phyloP scores from a whole-genome alignment of 2,888 invertebrate species.

The Bembecia ichneumoniformis region DNA sequence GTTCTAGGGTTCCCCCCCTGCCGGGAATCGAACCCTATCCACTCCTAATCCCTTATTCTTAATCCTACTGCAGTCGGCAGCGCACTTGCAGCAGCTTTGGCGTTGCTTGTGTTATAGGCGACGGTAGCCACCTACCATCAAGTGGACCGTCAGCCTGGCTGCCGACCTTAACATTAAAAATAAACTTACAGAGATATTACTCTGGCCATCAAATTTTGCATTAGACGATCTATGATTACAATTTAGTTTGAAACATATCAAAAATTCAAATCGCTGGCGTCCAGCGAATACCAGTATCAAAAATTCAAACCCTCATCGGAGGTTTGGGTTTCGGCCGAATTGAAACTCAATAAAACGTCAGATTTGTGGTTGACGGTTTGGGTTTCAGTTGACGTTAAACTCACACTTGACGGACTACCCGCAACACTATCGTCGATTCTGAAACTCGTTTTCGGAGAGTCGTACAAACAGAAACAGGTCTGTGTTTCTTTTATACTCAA shows the following conservation, averaged over 20 bases:
- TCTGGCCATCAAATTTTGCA: too few relatives aligned
- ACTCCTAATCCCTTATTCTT: too few relatives aligned
- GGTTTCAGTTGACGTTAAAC: slow-evolving; percentile 45
- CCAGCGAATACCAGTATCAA: slow-evolving; percentile 23
- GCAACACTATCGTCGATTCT: slow-evolving; percentile 36
- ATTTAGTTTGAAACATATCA: not conserved
- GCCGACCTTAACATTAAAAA: too few relatives aligned
- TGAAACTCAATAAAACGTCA: slow-evolving; percentile 39
- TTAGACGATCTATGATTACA: too few relatives aligned
- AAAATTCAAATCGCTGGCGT: not conserved
- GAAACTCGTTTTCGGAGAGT: slow-evolving; percentile 32
- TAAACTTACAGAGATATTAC: too few relatives aligned
- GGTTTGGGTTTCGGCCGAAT: slow-evolving; percentile 49
- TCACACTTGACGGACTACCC: slow-evolving; percentile 31
- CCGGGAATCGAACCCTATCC: too few relatives aligned
- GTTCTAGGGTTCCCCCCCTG: too few relatives aligned
- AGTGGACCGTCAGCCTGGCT: too few relatives aligned
- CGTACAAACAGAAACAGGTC: slow-evolving; percentile 45
- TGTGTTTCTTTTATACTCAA: slow-evolving; percentile 57
- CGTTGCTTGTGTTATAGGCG: too few relatives aligned
- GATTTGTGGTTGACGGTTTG: slow-evolving; percentile 34
- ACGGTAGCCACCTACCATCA: too few relatives aligned
- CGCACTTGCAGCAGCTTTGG: too few relatives aligned
- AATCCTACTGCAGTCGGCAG: too few relatives aligned
- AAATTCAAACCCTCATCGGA: slow-evolving; percentile 27